Percentiles rank a stretch among this genome's conserved stretches.
Conservation (phyloP, 2,113 vertebrate species). For the Chaetorhynchus papuensis region DNA sequence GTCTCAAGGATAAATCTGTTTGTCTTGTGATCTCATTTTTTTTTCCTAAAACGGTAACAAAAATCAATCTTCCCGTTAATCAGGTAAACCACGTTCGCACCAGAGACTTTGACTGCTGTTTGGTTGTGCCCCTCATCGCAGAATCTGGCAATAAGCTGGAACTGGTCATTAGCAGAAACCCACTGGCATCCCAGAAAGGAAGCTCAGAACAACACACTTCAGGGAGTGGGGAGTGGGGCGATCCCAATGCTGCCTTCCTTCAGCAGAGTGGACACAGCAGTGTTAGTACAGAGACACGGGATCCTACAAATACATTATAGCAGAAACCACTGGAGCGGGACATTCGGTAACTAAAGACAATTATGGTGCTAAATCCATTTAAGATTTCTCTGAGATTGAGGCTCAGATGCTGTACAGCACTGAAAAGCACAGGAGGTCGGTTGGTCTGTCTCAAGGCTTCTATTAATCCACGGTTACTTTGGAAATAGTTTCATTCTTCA, state of each 20-base stretch:
- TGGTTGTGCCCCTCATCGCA: constrained; percentile 94
- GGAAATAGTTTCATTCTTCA: constrained; percentile 21
- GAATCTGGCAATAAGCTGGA: constrained; percentile 96
- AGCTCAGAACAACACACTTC: constrained; percentile 48
- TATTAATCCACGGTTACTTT: constrained; percentile 40
- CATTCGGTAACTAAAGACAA: not conserved
- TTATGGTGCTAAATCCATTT: constrained; percentile 89
- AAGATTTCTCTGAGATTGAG: constrained; percentile 57
- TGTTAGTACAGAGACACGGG: constrained; percentile 69
- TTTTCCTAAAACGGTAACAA: not conserved
- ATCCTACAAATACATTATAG: constrained; percentile 91
- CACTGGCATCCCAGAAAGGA: constrained; percentile 74
- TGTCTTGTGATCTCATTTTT: not conserved
- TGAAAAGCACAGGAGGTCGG: constrained; percentile 76
- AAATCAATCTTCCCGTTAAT: not conserved
- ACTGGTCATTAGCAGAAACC: constrained; percentile 94
- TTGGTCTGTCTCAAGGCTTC: constrained; percentile 65
- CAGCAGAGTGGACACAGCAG: constrained; percentile 61
- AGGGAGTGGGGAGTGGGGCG: constrained; percentile 71
- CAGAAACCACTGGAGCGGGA: constrained; percentile 47
- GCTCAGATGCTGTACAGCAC: constrained; percentile 66
- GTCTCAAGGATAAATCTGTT: not conserved
- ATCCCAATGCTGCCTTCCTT: constrained; percentile 74
- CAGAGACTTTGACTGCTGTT: constrained; percentile 98
- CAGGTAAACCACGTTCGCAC: constrained; percentile 96